These are phyloP conservation scores for Pipistrellus nathusii DNA, from an alignment of 2,797 vertebrate genomes.

Conservation along the genomic window DNA sequence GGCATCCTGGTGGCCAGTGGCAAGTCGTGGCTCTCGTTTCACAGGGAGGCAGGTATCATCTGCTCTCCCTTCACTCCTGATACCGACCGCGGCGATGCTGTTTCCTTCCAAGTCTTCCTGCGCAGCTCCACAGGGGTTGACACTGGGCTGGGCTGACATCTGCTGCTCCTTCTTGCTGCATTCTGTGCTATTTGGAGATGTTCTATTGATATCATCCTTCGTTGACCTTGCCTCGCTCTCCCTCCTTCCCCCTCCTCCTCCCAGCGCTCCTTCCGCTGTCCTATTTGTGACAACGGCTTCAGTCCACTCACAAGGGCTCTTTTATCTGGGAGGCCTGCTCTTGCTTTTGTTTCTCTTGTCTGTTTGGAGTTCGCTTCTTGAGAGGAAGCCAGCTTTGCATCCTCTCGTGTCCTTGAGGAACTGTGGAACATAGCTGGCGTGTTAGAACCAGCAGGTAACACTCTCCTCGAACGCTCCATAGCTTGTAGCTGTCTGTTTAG, in stretches of 20 bases:
- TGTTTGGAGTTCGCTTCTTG: constrained; percentile 67
- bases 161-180: constrained; percentile 84
- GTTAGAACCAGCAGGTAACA: constrained; percentile 38
- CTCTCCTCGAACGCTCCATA: background rate
- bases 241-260: constrained; percentile 63
- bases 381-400: constrained; percentile 59
- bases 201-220: constrained; percentile 85
- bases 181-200: constrained; percentile 80
- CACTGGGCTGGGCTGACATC: constrained; percentile 81
- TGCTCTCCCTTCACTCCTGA: constrained; percentile 63
- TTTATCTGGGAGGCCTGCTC: constrained; percentile 72
- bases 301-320: constrained; percentile 76
- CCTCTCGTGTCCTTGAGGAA: constrained; percentile 68
- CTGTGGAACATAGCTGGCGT: constrained; percentile 62
- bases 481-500: constrained; percentile 7
- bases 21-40: constrained; percentile 48
- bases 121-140: constrained; percentile 76
- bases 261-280: constrained; percentile 77
- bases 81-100: constrained; percentile 73
- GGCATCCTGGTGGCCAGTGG: constrained; percentile 4
- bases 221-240: constrained; percentile 80
- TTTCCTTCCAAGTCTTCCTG: constrained; percentile 83
- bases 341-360: constrained; percentile 75
- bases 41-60: constrained; percentile 73
- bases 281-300: constrained; percentile 78